Evolutionary conservation across 2,113 vertebrate genomes (phyloP).

Genomic region (Beaufortia kweichowensis): DNA sequence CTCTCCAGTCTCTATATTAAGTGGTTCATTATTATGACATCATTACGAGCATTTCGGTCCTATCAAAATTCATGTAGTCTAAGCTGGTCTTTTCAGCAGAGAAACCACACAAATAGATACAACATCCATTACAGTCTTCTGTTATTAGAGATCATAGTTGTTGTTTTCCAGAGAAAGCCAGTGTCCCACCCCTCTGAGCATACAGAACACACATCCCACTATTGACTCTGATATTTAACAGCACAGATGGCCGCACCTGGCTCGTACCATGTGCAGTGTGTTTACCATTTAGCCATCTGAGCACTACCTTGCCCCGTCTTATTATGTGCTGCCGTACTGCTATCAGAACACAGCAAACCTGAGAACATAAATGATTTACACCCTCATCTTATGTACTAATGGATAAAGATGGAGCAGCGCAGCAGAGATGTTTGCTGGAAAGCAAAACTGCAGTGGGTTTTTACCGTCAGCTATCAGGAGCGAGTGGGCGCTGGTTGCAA

Average conservation of each 20-base stretch:
- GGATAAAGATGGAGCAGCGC: conserved; percentile 1
- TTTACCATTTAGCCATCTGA: conserved; percentile 54
- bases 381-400: conserved; percentile 26
- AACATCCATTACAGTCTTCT: not conserved
- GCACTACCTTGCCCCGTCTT: conserved; percentile 65
- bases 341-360: conserved; percentile 53
- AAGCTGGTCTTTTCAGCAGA: not conserved
- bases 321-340: conserved; percentile 63
- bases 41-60: too few species aligned
- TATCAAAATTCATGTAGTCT: too few species aligned
- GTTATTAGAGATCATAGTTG: not conserved
- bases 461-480: not conserved
- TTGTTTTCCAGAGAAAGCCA: conserved; percentile 8
- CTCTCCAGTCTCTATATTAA: too few species aligned
- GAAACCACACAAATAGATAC: not conserved
- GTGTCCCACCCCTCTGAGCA: not conserved
- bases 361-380: conserved; percentile 50
- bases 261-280: conserved; percentile 62
- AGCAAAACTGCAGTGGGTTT: conserved; percentile 26
- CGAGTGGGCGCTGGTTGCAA: not conserved
- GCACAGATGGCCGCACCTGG: conserved; percentile 4
- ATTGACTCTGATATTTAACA: conserved; percentile 29
- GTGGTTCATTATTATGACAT: too few species aligned
- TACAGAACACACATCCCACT: conserved; percentile 12
- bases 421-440: conserved; percentile 25